These are phyloP conservation scores for Brachycybe producta DNA, from an alignment of 2,888 invertebrate species.

Conservation along the genomic window DNA sequence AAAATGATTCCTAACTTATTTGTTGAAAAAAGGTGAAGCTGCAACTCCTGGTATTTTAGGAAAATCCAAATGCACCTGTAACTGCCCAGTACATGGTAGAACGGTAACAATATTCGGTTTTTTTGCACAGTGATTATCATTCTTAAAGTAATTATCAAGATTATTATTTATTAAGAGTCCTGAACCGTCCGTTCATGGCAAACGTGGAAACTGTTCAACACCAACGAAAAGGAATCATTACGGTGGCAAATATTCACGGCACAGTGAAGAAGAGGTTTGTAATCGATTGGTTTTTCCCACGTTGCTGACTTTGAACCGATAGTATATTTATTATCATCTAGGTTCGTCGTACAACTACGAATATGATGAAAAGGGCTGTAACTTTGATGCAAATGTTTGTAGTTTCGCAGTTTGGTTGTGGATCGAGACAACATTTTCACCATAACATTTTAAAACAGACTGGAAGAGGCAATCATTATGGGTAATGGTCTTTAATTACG, in stretches of 20 bases:
- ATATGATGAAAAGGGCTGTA: conserved; percentile 73
- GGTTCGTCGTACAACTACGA: conserved; percentile 40
- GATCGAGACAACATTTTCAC: conserved; percentile 49
- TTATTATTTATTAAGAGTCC: no score
- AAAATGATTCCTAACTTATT: no score
- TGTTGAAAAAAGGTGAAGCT: conserved; percentile 32
- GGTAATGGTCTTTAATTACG: conserved; percentile 39
- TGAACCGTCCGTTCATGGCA: no score
- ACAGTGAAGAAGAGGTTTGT: not conserved
- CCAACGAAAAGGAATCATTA: not conserved
- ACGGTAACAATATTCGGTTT: conserved; percentile 3
- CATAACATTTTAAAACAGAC: conserved; percentile 72
- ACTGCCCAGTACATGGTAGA: conserved; percentile 31
- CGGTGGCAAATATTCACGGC: not conserved
- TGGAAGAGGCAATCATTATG: conserved; percentile 82
- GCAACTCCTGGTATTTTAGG: conserved; percentile 31
- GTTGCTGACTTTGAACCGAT: not conserved
- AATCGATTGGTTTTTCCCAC: not conserved
- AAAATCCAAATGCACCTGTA: conserved; percentile 34
- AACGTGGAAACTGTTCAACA: no score
- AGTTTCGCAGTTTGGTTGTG: conserved; percentile 83
- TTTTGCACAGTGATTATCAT: no score
- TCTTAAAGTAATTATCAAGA: no score
- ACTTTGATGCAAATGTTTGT: conserved; percentile 84
- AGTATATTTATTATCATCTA: not conserved